These are phyloP conservation scores for Megaceryle torquata DNA, from an alignment of 2,113 vertebrate genomes.

Conservation along the genomic window DNA sequence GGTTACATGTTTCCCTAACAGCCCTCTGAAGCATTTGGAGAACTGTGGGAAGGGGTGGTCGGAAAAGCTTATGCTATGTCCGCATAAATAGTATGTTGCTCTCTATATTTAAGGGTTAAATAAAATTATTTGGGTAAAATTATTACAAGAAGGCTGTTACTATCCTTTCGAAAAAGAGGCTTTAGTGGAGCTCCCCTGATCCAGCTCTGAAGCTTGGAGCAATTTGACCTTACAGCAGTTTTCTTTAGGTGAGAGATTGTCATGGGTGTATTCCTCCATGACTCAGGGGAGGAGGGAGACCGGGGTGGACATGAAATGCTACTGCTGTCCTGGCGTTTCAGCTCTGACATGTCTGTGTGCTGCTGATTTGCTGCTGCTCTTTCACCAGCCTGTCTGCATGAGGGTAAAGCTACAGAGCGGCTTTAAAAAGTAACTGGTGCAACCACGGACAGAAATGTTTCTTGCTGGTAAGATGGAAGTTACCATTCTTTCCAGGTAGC, in stretches of 20 bases:
- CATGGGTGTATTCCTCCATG: background rate
- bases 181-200: background rate
- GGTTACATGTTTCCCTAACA: background rate
- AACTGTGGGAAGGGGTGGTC: background rate
- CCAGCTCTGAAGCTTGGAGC: background rate
- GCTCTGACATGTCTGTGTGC: fast-evolving
- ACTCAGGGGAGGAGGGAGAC: too few species aligned
- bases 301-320: fast-evolving
- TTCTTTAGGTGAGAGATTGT: background rate
- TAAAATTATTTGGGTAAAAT: background rate
- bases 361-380: background rate
- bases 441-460: background rate
- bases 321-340: too few species aligned
- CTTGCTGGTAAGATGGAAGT: background rate
- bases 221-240: background rate
- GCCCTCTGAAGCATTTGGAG: background rate
- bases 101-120: background rate
- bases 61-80: background rate
- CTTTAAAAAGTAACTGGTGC: background rate
- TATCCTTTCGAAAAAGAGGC: background rate
- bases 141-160: background rate
- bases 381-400: background rate
- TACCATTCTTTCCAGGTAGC: background rate
- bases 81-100: background rate
- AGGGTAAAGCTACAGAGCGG: background rate